phyloP scores from a whole-genome alignment of 2,113 vertebrate genomes.

The Pagrus major region DNA sequence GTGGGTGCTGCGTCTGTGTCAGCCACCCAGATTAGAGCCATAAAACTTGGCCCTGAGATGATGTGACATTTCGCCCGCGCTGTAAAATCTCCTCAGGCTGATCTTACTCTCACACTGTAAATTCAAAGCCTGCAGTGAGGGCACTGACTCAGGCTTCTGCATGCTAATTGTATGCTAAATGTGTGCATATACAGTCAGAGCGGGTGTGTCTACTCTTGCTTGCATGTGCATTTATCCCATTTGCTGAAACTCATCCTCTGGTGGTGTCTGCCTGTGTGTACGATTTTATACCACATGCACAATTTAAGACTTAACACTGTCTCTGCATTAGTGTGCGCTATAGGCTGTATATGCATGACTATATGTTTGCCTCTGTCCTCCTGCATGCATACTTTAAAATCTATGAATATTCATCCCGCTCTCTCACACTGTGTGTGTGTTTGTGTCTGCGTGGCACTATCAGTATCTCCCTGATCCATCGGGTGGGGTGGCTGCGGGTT shows the following conservation, averaged over 20 bases:
- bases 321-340: slow-evolving; percentile 6
- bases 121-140: slow-evolving; percentile 45
- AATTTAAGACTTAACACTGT: slow-evolving; percentile 6
- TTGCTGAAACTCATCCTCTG: slow-evolving; percentile 16
- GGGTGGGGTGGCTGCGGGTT: slow-evolving; percentile 44
- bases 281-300: background rate
- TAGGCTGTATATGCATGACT: slow-evolving; percentile 13
- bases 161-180: slow-evolving; percentile 46
- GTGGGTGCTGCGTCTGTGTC: slow-evolving; percentile 61
- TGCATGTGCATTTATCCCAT: slow-evolving; percentile 18
- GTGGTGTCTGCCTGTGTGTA: background rate
- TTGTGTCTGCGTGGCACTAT: slow-evolving; percentile 26
- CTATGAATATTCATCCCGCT: slow-evolving; percentile 39
- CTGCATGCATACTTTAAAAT: background rate
- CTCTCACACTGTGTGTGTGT: background rate
- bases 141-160: slow-evolving; percentile 31
- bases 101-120: slow-evolving; percentile 57
- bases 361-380: slow-evolving; percentile 9
- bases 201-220: background rate
- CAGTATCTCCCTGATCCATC: slow-evolving; percentile 62
- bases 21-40: slow-evolving; percentile 72
- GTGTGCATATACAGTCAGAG: slow-evolving; percentile 22
- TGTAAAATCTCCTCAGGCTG: slow-evolving; percentile 71
- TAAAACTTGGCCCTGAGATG: slow-evolving; percentile 72
- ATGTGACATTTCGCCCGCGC: slow-evolving; percentile 74